Percentiles rank a stretch among this genome's conserved stretches.
Conservation (phyloP, 2,797 vertebrate species). For the Decapterus maruadsi region DNA sequence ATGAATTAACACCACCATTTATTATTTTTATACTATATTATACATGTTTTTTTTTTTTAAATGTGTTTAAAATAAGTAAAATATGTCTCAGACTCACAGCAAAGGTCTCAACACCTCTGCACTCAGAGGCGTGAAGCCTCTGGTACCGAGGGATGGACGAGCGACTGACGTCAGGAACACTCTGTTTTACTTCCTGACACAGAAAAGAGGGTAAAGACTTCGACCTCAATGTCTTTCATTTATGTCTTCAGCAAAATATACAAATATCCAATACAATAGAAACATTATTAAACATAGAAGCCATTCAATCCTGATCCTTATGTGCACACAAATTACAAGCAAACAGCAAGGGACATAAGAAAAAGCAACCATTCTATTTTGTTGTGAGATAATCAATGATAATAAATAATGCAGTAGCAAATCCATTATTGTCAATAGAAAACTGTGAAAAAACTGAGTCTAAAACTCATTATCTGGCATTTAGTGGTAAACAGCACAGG, state of each 20-base stretch:
- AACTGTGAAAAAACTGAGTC: no score
- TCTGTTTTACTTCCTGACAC: constrained; percentile 25
- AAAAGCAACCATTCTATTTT: no score
- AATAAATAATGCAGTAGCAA: no score
- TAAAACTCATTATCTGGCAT: not conserved
- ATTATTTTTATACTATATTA: not conserved
- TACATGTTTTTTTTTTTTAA: no score
- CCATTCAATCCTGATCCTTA: not conserved
- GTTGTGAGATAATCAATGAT: no score
- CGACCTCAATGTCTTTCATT: not conserved
- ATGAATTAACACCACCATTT: not conserved
- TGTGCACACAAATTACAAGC: not conserved
- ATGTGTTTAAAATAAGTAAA: not conserved
- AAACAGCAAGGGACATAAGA: not conserved
- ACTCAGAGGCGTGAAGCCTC: constrained; percentile 54
- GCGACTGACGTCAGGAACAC: constrained; percentile 2
- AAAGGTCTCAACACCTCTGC: constrained; percentile 23
- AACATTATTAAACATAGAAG: not conserved
- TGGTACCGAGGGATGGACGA: constrained; percentile 25
- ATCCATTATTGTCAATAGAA: no score
- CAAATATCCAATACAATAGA: not conserved
- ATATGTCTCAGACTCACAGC: constrained; percentile 54
- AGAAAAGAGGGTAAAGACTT: not conserved
- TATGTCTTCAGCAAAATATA: not conserved
- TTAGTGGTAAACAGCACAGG: not conserved